These are phyloP conservation scores for Aphis gossypii DNA, from an alignment of 1,140 invertebrate species.

Conservation along the genomic window DNA sequence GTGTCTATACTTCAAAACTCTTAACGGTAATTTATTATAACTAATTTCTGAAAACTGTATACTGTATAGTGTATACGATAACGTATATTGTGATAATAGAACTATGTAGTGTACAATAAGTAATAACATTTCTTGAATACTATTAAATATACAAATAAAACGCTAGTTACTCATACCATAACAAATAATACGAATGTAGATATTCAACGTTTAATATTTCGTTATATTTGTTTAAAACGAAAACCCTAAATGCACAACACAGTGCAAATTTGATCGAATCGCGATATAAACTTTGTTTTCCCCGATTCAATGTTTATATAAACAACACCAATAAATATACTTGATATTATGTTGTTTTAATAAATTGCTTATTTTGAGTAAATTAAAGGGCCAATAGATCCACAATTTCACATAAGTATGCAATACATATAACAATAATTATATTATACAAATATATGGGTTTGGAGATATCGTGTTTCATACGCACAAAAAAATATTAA, in stretches of 20 bases:
- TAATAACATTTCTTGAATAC: background rate
- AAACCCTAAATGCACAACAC: background rate
- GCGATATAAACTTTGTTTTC: background rate
- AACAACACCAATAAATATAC: background rate
- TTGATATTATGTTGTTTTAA: background rate
- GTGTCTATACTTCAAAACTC: background rate
- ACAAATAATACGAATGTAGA: background rate
- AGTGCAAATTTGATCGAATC: background rate
- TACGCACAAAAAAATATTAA: background rate
- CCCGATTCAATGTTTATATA: background rate
- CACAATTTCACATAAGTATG: background rate
- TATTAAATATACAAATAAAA: background rate
- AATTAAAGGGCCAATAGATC: background rate
- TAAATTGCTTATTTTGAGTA: background rate
- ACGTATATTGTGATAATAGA: background rate
- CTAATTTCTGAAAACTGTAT: background rate
- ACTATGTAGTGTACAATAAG: background rate
- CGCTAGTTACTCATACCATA: background rate
- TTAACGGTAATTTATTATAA: background rate
- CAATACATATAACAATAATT: background rate
- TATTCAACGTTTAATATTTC: background rate
- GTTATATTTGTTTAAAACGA: background rate
- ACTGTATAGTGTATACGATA: background rate
- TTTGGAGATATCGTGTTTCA: too few relatives aligned
- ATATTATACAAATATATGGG: background rate